These are phyloP conservation scores for Criorhina ranunculi DNA, from an alignment of 2,888 invertebrate genomes.

Conservation along the genomic window DNA sequence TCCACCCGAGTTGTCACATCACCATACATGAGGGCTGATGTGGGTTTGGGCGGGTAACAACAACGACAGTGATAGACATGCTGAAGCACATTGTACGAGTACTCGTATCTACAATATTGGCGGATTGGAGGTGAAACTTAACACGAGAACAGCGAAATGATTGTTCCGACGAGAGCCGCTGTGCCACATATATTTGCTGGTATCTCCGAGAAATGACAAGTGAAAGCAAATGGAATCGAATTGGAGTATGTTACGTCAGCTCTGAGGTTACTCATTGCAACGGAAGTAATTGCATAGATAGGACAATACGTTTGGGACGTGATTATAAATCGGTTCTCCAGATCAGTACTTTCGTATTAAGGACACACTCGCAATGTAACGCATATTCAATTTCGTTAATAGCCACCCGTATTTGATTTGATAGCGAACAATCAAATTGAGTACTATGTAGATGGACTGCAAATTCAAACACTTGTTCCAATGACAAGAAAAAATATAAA, in stretches of 20 bases:
- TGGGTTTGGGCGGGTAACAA: slow-evolving; percentile 18
- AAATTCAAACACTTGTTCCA: not conserved
- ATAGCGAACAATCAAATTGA: not conserved
- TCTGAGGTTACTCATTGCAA: slow-evolving; percentile 12
- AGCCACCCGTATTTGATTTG: not conserved
- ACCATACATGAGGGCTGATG: slow-evolving; percentile 53
- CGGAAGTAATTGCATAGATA: slow-evolving; percentile 19
- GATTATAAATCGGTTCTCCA: not conserved
- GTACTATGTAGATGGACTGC: not conserved
- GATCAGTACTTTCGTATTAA: not conserved
- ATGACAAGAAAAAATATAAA: not conserved
- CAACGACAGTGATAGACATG: not conserved
- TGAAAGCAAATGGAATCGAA: slow-evolving; percentile 64
- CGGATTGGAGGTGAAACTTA: slow-evolving; percentile 48
- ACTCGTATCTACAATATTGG: slow-evolving; percentile 9
- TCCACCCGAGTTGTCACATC: slow-evolving; percentile 23
- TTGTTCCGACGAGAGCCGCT: slow-evolving; percentile 54
- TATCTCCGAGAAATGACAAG: slow-evolving; percentile 52
- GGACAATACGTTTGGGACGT: slow-evolving; percentile 15
- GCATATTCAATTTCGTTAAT: slow-evolving; percentile 20
- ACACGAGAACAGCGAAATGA: slow-evolving; percentile 28
- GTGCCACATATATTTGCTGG: slow-evolving; percentile 16
- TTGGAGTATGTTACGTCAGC: slow-evolving; percentile 38
- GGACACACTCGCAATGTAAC: not conserved
- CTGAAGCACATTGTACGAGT: not conserved